Evolutionary conservation across 2,888 invertebrate species (phyloP).

Genomic region (Eupeodes luniger): DNA sequence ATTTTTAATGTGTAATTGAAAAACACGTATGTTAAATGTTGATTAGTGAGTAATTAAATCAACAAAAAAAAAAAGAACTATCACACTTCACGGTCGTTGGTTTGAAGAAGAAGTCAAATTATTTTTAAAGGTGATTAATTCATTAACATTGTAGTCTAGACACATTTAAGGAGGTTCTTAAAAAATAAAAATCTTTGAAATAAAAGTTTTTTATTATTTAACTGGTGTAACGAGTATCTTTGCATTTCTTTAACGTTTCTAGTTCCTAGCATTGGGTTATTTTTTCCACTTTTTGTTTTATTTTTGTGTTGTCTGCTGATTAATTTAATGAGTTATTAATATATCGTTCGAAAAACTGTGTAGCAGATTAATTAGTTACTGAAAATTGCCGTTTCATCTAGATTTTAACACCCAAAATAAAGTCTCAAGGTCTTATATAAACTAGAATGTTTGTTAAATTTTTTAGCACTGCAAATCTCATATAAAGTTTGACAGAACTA

Average conservation of each 20-base stretch:
- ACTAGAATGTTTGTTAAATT: too few relatives aligned
- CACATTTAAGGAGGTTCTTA: neutral
- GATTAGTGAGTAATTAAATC: neutral
- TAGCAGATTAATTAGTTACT: too few relatives aligned
- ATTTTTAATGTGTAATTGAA: neutral
- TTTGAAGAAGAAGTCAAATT: neutral
- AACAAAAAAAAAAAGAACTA: neutral
- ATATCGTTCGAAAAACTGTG: too few relatives aligned
- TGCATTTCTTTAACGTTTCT: neutral
- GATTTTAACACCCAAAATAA: too few relatives aligned
- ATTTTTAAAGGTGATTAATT: neutral
- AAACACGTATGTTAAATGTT: neutral
- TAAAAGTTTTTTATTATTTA: neutral
- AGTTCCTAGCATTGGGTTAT: neutral
- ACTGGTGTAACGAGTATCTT: neutral
- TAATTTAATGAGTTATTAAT: too few relatives aligned
- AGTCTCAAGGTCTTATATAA: too few relatives aligned
- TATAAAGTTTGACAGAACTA: too few relatives aligned
- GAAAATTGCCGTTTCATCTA: too few relatives aligned
- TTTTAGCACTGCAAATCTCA: too few relatives aligned
- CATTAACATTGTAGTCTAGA: neutral
- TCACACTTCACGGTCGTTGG: neutral
- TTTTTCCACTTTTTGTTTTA: neutral
- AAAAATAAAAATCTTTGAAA: neutral
- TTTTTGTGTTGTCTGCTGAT: neutral